Evolutionary conservation across 2,113 vertebrate genomes (phyloP), one percentile per base, ranked within the genome.

Genomic region (Seriola dumerili): DNA sequence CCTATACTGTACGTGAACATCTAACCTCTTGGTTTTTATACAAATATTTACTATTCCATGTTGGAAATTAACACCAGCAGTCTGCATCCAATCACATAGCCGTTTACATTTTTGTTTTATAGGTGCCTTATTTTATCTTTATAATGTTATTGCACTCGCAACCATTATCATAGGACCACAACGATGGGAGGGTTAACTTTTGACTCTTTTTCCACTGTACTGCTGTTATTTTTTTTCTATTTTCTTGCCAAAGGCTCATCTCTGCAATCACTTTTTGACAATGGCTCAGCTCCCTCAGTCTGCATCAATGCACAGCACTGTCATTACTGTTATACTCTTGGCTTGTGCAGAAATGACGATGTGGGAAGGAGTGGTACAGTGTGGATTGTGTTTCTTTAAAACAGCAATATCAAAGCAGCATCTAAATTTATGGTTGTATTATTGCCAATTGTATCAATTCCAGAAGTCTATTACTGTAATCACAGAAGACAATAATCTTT

Each of bases 251-350:
- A 86, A 83, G 48, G 34, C 29, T 86, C 36, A 67, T 82, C 23
- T 72, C 3, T 12, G 70, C 84, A 92, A 85, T 90, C 64, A 69
- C 38, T 52, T 85, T 84, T 80, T 86, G 85, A 88, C 83, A 85
- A 82, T 68, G 84, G 68, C 80, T 92, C 40, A 52, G 73, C 78
- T 73, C 16, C 3, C 48, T 78, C 36, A 70, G 82, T 87, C 77
- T 63, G 78, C 85, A 81, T 72, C 72, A 29, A 11, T 85, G 76
- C 80, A 80, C 69, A 82, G 42, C 59, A 10, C 79, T 72, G 64
- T 82, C 63, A 77, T 83, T 48, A 54, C 72, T 67, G 23, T 54
- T 76, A 10, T 17, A 78, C 16, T 29, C 17, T 76, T 38, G 12
- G 57, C 25, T 61, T 75, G 54, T 54, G 14, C 54, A 42, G 21